phyloP scores from a whole-genome alignment of 2,113 vertebrate genomes.

The Uropsilus gracilis region DNA sequence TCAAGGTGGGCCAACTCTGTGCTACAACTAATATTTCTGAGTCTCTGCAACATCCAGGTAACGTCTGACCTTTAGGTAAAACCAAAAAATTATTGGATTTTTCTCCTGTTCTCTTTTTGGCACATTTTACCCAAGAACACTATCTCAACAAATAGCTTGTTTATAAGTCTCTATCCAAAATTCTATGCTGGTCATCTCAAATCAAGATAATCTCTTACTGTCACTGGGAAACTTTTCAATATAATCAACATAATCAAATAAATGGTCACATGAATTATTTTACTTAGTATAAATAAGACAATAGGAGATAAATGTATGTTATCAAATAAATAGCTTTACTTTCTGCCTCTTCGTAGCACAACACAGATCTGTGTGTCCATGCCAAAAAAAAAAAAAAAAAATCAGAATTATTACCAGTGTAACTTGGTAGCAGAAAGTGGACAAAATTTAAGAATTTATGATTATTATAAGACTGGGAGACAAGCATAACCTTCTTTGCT shows the following conservation, averaged over 20 bases:
- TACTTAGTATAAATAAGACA: slow-evolving; percentile 21
- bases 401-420: neutral
- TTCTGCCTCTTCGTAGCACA: neutral
- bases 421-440: neutral
- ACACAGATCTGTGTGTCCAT: neutral
- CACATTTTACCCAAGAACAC: neutral
- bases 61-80: neutral
- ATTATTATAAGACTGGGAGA: neutral
- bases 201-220: neutral
- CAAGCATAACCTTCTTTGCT: neutral
- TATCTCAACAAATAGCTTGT: neutral
- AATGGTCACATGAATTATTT: neutral
- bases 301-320: neutral
- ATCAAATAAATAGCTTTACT: neutral
- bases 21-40: neutral
- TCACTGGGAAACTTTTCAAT: neutral
- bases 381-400: too few species aligned
- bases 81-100: neutral
- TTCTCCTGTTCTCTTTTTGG: neutral
- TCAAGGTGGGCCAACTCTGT: neutral
- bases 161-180: neutral
- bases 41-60: neutral
- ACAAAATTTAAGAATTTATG: neutral
- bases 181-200: neutral
- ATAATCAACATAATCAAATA: neutral